Conservation (phyloP, 1,140 invertebrate genomes). For the Saccostrea cuccullata region DNA sequence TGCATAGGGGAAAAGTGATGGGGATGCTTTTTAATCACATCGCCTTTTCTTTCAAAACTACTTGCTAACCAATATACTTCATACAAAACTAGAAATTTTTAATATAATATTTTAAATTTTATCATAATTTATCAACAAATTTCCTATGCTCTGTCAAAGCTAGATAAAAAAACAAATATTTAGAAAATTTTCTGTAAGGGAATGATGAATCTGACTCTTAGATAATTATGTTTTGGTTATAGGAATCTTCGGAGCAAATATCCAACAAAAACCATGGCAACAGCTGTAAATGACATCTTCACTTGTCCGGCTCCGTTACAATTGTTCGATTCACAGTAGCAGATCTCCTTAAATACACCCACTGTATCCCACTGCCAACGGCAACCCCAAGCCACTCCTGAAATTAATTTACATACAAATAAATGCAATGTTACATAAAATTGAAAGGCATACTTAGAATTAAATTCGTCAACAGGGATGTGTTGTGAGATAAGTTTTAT, state of each 20-base stretch:
- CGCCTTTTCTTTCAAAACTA: not conserved
- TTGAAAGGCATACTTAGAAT: too few species aligned
- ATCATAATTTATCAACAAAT: not conserved
- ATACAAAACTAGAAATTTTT: not conserved
- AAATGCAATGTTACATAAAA: not conserved
- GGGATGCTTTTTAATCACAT: conserved; percentile 1
- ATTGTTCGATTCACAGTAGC: conserved; percentile 77
- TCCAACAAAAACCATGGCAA: conserved; percentile 19
- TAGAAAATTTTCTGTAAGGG: not conserved
- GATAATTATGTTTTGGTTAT: not conserved
- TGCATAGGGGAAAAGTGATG: conserved; percentile 29
- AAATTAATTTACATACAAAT: not conserved
- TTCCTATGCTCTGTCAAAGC: not conserved
- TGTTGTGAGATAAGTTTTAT: too few species aligned
- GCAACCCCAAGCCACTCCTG: conserved; percentile 78
- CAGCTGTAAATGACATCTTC: not conserved
- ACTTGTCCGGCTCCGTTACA: conserved; percentile 67
- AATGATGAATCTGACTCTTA: not conserved
- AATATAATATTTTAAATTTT: not conserved
- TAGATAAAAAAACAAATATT: not conserved
- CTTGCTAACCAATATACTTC: not conserved
- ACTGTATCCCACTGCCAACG: conserved; percentile 77
- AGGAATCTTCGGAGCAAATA: not conserved
- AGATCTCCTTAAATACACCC: conserved; percentile 77
- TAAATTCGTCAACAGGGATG: too few species aligned